phyloP scores from a whole-genome alignment of 1,140 invertebrate species.

The Zaprionus davidi region DNA sequence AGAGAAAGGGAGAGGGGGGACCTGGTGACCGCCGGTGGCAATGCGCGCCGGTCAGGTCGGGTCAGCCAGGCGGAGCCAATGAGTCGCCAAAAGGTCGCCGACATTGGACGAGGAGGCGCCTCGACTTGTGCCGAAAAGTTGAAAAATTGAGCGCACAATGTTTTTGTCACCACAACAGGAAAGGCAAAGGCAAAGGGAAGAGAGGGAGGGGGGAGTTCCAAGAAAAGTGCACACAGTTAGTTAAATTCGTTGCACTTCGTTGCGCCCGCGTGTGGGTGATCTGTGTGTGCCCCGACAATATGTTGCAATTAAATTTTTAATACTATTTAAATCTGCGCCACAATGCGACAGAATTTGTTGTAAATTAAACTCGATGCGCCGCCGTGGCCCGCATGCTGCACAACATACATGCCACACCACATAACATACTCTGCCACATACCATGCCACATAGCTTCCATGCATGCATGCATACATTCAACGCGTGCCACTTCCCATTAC shows the following conservation, averaged over 20 bases:
- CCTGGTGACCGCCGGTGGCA: conserved; percentile 1
- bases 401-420: background rate
- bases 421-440: conserved; percentile 1
- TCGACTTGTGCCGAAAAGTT: conserved; percentile 50
- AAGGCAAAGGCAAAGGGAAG: background rate
- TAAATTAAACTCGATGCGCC: conserved; percentile 69
- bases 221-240: conserved; percentile 66
- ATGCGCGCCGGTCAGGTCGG: conserved; percentile 52
- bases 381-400: conserved; percentile 40
- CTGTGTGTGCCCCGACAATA: conserved; percentile 49
- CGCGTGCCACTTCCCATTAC: conserved; percentile 62
- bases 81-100: conserved; percentile 54
- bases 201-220: conserved; percentile 48
- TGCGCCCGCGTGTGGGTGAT: conserved; percentile 58
- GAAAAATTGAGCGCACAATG: conserved; percentile 76
- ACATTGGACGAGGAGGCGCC: background rate
- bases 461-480: conserved; percentile 17
- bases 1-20: conserved; percentile 1
- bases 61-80: conserved; percentile 55
- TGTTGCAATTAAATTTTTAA: conserved; percentile 65
- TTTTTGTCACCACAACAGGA: conserved; percentile 68
- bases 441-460: conserved; percentile 4
- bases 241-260: conserved; percentile 74
- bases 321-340: conserved; percentile 74
- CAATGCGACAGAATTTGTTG: conserved; percentile 65